These are phyloP conservation scores for Cephus sareptanus DNA, from an alignment of 2,888 invertebrate genomes.

Conservation along the genomic window DNA sequence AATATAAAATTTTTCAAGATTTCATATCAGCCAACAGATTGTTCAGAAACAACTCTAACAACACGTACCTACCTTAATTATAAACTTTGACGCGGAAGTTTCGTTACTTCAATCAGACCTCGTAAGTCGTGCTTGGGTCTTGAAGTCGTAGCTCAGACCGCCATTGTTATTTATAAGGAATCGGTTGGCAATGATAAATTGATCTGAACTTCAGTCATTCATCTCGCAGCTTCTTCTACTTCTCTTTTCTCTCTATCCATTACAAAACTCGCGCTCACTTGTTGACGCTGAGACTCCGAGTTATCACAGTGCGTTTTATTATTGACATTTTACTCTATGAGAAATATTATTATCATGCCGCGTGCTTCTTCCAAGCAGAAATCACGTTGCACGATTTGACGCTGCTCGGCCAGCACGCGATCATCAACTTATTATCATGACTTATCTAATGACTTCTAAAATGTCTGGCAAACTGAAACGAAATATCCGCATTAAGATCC, in stretches of 20 bases:
- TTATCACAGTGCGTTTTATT: conserved; percentile 22
- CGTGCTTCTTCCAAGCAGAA: not conserved
- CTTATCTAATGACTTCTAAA: not conserved
- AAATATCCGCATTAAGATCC: not conserved
- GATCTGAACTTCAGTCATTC: conserved; percentile 33
- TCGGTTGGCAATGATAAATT: conserved; percentile 14
- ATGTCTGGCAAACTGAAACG: not conserved
- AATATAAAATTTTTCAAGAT: not conserved
- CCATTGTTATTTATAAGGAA: not conserved
- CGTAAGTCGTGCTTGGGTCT: not conserved
- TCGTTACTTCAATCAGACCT: not conserved
- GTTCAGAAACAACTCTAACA: not conserved
- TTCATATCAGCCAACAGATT: not conserved
- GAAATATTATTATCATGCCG: not conserved
- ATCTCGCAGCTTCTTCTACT: conserved; percentile 13
- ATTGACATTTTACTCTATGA: conserved; percentile 13
- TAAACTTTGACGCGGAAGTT: not conserved
- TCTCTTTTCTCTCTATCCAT: not conserved
- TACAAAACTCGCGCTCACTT: not conserved
- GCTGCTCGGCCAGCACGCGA: not conserved
- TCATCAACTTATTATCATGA: not conserved
- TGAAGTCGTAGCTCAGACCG: not conserved
- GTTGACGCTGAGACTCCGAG: conserved; percentile 4
- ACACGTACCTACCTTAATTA: not conserved
- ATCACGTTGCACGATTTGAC: not conserved